Percentiles rank a stretch among this genome's conserved stretches.
phyloP scores from a whole-genome alignment of 1,140 invertebrate species.

The Drosophila triauraria region DNA sequence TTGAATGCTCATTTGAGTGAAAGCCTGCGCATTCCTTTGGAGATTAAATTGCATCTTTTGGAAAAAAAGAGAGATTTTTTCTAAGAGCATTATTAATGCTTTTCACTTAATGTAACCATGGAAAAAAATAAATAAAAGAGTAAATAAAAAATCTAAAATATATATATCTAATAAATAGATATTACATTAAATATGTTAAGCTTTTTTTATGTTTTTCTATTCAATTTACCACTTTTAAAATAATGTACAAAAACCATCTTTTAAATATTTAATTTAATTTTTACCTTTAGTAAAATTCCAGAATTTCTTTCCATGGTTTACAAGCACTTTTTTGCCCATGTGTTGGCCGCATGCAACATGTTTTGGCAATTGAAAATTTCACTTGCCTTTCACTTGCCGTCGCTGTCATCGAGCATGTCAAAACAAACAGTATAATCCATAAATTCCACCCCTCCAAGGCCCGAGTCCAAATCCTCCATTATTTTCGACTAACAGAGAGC shows the following conservation, averaged over 20 bases:
- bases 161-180: too few species aligned
- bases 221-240: too few species aligned
- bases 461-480: not conserved
- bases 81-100: not conserved
- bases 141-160: too few species aligned
- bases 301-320: not conserved
- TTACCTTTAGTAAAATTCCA: not conserved
- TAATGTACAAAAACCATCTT: too few species aligned
- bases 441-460: conserved; percentile 25
- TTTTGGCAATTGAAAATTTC: conserved; percentile 50
- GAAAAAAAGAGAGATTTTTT: not conserved
- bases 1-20: conserved; percentile 39
- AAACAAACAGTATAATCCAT: conserved; percentile 83
- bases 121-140: too few species aligned
- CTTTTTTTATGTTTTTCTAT: too few species aligned
- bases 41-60: not conserved
- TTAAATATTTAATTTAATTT: not conserved
- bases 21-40: not conserved
- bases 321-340: not conserved
- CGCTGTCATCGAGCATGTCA: conserved; percentile 82
- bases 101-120: too few species aligned
- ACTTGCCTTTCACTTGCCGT: conserved; percentile 2
- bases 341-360: conserved; percentile 28
- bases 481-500: conserved; percentile 7
- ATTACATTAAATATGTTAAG: too few species aligned